phyloP scores from a whole-genome alignment of 1,140 invertebrate genomes.

The Leptinotarsa undecemlineata region DNA sequence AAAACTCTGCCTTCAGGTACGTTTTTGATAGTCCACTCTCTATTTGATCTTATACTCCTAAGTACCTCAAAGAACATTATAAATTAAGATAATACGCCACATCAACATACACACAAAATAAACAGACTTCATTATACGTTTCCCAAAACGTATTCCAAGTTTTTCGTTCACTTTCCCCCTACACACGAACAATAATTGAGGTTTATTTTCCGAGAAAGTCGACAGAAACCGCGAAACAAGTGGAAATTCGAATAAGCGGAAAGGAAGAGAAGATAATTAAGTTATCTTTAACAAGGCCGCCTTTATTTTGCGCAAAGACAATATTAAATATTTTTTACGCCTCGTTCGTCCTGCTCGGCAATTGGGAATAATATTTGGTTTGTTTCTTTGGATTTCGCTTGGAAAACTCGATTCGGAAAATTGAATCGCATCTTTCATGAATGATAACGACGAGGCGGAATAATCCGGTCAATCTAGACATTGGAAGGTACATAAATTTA shows the following conservation, averaged over 20 bases:
- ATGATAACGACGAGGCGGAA: too few species aligned
- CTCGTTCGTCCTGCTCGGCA: slow-evolving; percentile 40
- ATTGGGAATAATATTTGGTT: slow-evolving; percentile 44
- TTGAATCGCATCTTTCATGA: not conserved
- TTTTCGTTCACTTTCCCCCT: slow-evolving; percentile 31
- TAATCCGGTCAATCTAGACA: too few species aligned
- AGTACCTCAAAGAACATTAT: too few species aligned
- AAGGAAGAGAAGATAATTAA: slow-evolving; percentile 39
- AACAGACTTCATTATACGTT: slow-evolving; percentile 22
- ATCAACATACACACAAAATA: not conserved
- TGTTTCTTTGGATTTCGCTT: slow-evolving; percentile 32
- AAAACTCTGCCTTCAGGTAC: too few species aligned
- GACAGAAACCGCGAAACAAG: slow-evolving; percentile 22
- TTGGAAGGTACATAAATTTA: too few species aligned
- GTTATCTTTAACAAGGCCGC: slow-evolving; percentile 49
- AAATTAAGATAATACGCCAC: too few species aligned
- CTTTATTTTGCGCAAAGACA: slow-evolving; percentile 48
- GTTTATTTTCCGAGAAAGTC: slow-evolving; percentile 28
- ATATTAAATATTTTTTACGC: slow-evolving; percentile 52
- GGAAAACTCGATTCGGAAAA: not conserved
- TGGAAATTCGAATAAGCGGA: slow-evolving; percentile 14
- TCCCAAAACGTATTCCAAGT: slow-evolving; percentile 10
- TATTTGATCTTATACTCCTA: too few species aligned
- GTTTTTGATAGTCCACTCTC: too few species aligned
- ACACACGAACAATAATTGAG: slow-evolving; percentile 14